Percentiles rank a stretch among this genome's conserved stretches.
phyloP scores from a whole-genome alignment of 2,113 vertebrate species.

The Tretioscincus oriximinensis region DNA sequence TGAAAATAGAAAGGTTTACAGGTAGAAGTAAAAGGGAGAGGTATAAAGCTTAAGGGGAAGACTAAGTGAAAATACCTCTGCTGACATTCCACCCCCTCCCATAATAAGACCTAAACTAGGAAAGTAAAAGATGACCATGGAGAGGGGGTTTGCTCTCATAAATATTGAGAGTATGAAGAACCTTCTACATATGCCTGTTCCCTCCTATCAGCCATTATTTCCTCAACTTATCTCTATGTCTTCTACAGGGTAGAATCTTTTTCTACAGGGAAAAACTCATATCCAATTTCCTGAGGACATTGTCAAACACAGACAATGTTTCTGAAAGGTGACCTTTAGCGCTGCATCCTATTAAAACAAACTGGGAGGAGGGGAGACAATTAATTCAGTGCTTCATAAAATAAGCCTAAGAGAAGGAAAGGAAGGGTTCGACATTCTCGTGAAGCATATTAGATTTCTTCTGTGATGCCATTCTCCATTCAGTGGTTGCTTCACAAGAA shows the following conservation, averaged over 20 bases:
- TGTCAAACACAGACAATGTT: slow-evolving; percentile 67
- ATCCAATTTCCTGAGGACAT: slow-evolving; percentile 62
- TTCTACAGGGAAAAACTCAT: slow-evolving; percentile 58
- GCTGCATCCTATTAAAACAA: neutral
- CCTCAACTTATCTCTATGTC: slow-evolving; percentile 15
- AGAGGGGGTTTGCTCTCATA: neutral
- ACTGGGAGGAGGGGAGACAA: slow-evolving; percentile 49
- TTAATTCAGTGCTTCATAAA: slow-evolving; percentile 56
- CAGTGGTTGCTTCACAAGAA: no score
- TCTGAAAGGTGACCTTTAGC: slow-evolving; percentile 71
- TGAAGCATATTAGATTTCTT: no score
- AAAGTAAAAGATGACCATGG: neutral
- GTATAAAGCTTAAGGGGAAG: no score
- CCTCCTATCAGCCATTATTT: slow-evolving; percentile 36
- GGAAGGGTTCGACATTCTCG: slow-evolving; percentile 16
- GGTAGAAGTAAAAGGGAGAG: no score
- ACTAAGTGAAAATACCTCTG: no score
- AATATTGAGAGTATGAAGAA: neutral
- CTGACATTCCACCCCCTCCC: neutral
- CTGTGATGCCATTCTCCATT: no score
- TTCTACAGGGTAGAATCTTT: slow-evolving; percentile 36
- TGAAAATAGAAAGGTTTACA: no score
- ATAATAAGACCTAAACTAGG: neutral
- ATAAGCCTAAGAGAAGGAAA: slow-evolving; percentile 19
- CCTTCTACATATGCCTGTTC: neutral